A percentile compares a stretch with the other conserved stretches of the same genome.
These are phyloP conservation scores for Pseudococcus jackbeardsleyi DNA, from an alignment of 2,888 invertebrate species.

Conservation along the genomic window DNA sequence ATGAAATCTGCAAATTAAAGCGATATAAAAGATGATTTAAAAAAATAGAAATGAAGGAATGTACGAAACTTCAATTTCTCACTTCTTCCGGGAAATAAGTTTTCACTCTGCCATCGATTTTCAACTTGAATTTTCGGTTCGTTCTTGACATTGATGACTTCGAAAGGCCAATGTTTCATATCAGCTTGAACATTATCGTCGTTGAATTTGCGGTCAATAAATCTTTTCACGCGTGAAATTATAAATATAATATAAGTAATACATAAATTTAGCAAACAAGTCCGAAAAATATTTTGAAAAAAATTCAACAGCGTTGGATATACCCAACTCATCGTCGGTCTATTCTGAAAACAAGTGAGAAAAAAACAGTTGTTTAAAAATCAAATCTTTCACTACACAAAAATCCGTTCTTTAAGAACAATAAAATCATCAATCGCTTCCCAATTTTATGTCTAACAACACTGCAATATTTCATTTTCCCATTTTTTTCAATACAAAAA, in stretches of 20 bases:
- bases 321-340: no score
- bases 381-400: no score
- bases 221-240: conserved; percentile 83
- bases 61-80: conserved; percentile 70
- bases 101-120: conserved; percentile 91
- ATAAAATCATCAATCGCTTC: no score
- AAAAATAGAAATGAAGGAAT: no score
- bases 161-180: conserved; percentile 95
- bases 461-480: no score
- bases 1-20: conserved; percentile 69
- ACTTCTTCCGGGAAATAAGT: conserved; percentile 92
- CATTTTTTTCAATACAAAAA: no score
- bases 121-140: conserved; percentile 87
- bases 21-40: not conserved
- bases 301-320: no score
- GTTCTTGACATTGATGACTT: conserved; percentile 83
- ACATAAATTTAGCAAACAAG: not conserved
- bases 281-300: conserved; percentile 17
- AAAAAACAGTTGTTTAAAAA: no score
- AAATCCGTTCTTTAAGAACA: no score
- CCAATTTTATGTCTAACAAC: no score
- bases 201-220: conserved; percentile 79
- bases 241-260: conserved; percentile 68
- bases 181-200: conserved; percentile 88
- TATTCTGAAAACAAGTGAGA: no score